Percentiles rank a stretch among this genome's conserved stretches.
These are phyloP conservation scores for Microctonus brassicae DNA, from an alignment of 2,888 invertebrate species.

Conservation along the genomic window DNA sequence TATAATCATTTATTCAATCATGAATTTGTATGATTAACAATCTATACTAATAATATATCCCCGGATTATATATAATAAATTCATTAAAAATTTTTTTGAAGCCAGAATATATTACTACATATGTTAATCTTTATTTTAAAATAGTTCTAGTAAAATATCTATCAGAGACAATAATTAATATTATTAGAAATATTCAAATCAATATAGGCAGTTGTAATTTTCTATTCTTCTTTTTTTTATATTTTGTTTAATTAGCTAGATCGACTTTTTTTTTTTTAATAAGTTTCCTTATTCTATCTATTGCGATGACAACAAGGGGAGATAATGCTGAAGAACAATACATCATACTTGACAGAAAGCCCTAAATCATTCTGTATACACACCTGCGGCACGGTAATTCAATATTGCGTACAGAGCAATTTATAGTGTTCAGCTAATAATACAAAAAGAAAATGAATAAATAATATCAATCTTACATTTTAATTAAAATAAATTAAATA, in stretches of 20 bases:
- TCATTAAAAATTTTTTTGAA: no score
- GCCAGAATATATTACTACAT: no score
- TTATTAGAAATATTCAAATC: not conserved
- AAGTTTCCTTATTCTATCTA: not conserved
- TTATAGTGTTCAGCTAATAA: not conserved
- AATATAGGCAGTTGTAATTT: not conserved
- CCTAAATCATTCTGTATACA: slow-evolving; percentile 31
- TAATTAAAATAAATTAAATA: slow-evolving; percentile 5
- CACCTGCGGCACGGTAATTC: slow-evolving; percentile 33
- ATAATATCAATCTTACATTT: slow-evolving; percentile 3
- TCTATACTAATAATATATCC: no score
- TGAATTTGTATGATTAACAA: no score
- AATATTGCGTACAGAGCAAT: slow-evolving; percentile 14
- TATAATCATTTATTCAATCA: no score
- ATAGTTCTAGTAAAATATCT: no score
- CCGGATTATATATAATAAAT: no score
- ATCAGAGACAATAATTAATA: not conserved
- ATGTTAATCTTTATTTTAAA: no score
- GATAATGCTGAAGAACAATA: slow-evolving; percentile 32
- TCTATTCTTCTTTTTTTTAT: not conserved
- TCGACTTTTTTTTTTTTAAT: not conserved
- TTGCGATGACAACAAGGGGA: slow-evolving; percentile 8
- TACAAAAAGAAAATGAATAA: not conserved
- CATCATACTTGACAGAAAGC: slow-evolving; percentile 27
- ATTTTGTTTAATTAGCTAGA: not conserved